phyloP scores from a whole-genome alignment of 2,888 invertebrate species.

The Corbicula japonica region DNA sequence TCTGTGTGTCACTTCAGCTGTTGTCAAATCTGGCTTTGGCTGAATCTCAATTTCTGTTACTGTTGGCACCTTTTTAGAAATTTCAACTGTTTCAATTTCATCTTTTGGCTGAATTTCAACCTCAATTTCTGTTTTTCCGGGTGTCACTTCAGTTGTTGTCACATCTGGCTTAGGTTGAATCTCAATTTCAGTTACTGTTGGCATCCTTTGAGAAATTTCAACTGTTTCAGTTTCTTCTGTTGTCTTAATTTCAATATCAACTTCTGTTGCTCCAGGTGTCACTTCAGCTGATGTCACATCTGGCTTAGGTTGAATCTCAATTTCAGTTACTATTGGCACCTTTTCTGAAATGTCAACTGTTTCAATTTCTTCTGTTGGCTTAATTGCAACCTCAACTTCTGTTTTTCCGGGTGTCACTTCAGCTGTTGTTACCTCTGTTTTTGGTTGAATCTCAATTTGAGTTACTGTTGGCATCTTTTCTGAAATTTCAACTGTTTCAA shows the following conservation, averaged over 20 bases:
- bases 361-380: slow-evolving; percentile 14
- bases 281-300: slow-evolving; percentile 10
- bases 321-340: slow-evolving; percentile 26
- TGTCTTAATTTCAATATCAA: slow-evolving; percentile 7
- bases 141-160: slow-evolving; percentile 19
- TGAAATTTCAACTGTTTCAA: slow-evolving; percentile 35
- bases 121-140: slow-evolving; percentile 11
- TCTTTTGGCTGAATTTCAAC: slow-evolving; percentile 25
- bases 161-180: slow-evolving; percentile 25
- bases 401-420: slow-evolving; percentile 22
- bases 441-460: slow-evolving; percentile 7
- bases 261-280: slow-evolving; percentile 25
- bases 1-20: slow-evolving; percentile 30
- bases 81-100: no score
- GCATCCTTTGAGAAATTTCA: background rate
- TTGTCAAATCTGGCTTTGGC: background rate
- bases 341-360: slow-evolving; percentile 35
- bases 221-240: background rate
- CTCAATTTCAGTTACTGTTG: background rate
- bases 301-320: slow-evolving; percentile 22
- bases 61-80: no score
- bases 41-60: slow-evolving; percentile 5
- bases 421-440: slow-evolving; percentile 10
- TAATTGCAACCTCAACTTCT: slow-evolving; percentile 23
- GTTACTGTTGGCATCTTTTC: slow-evolving; percentile 35